Conservation (phyloP, 2,888 invertebrate species). For the Periphyllus acericola region DNA sequence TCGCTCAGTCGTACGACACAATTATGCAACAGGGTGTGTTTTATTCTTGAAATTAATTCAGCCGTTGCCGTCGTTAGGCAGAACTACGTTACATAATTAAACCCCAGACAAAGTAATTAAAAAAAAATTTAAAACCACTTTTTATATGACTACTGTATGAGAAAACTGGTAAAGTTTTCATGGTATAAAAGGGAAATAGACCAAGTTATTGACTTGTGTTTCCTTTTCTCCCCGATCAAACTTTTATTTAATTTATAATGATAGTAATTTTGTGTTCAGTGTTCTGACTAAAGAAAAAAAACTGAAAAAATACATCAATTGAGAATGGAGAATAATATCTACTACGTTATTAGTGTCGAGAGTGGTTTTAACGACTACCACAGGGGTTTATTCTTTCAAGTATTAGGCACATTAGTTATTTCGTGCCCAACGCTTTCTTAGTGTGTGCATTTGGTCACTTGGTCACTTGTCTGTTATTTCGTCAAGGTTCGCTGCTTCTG, state of each 20-base stretch:
- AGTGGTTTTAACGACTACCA: neutral
- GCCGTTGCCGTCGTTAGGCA: neutral
- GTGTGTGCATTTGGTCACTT: neutral
- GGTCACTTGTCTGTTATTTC: neutral
- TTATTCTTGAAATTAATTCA: neutral
- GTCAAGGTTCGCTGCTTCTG: slow-evolving; percentile 7
- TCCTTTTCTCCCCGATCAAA: neutral
- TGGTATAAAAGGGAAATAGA: neutral
- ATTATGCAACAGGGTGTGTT: slow-evolving; percentile 58
- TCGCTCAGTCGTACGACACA: neutral
- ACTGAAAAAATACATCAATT: neutral
- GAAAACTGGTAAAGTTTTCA: neutral
- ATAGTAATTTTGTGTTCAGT: neutral
- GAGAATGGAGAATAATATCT: neutral
- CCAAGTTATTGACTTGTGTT: neutral
- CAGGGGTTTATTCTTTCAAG: neutral
- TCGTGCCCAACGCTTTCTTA: neutral
- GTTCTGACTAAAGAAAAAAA: neutral
- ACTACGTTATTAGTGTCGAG: neutral
- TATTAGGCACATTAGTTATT: neutral
- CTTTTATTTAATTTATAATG: neutral
- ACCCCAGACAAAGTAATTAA: neutral
- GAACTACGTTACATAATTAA: neutral
- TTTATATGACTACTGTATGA: neutral
- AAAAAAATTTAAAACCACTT: neutral